Conservation (phyloP, 2,797 vertebrate species). For the Poecile montanus region DNA sequence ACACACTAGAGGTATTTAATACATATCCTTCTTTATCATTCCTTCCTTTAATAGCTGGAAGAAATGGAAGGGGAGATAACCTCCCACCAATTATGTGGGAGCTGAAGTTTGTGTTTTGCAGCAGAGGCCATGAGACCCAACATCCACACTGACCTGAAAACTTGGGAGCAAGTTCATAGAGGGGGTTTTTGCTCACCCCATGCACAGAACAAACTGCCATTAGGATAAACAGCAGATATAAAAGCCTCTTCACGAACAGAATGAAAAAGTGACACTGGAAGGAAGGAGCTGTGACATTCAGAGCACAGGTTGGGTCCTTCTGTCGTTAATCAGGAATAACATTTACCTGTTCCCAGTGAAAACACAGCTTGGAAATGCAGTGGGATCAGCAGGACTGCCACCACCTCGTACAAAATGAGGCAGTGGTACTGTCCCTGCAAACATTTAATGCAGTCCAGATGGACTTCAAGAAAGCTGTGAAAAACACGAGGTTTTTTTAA, state of each 20-base stretch:
- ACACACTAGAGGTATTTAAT: not conserved
- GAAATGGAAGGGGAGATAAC: not conserved
- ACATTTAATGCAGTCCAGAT: constrained; percentile 15
- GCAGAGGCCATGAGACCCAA: not conserved
- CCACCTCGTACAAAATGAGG: not conserved
- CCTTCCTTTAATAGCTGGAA: not conserved
- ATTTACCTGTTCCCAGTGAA: not conserved
- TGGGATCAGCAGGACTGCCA: not conserved
- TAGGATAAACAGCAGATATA: not conserved
- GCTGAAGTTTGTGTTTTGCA: not conserved
- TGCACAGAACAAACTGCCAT: not conserved
- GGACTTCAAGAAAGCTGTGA: constrained; percentile 44
- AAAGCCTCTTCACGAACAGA: not conserved
- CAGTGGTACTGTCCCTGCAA: not conserved
- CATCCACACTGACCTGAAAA: not conserved
- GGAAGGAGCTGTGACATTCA: not conserved
- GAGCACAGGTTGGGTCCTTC: not conserved
- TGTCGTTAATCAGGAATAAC: not conserved
- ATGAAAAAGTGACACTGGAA: not conserved
- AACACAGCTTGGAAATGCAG: not conserved
- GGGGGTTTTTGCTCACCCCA: not conserved
- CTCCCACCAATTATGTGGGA: not conserved
- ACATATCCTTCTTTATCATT: not conserved
- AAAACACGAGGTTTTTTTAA: not conserved
- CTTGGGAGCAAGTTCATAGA: not conserved